Base-by-base conservation (phyloP, 2,888 invertebrate species). In the Drosophila colorata region DNA sequence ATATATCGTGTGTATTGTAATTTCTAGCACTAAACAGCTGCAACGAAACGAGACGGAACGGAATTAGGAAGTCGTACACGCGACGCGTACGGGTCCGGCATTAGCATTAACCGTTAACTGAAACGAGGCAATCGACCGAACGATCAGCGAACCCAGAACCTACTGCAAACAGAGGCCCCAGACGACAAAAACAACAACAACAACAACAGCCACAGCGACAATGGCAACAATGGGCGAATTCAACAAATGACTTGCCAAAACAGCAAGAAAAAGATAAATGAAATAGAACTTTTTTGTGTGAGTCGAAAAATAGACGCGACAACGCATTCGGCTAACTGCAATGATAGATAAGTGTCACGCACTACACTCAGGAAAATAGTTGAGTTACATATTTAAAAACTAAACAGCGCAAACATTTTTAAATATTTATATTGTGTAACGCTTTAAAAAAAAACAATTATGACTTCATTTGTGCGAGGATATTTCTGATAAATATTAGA, bases 61-160 rank as follows among this genome's bases (percentile, higher is more conserved):
- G 56, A 56, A 68, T 57, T 66, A 66, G 69, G 74, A 76, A 77
- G 78, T 74, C 48, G n/a, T 13, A 70, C 73, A 72, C 69, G 64
- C 69, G 67, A 67, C 82, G 72, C 85, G 74, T 75, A 79, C 69
- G 77, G 74, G 69, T 33, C 16, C 67, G 77, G 74, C 77, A 86
- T 84, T 81, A 74, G 78, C 80, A 80, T 80, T 79, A 80, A 83
- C 73, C 74, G 84, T 73, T 72, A 84, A 89, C 88, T 89, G 74
- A 83, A 76, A 69, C 70, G 73, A 66, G 70, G 69, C 64, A 61
- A 69, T 55, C 67, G 74, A 82, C 72, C 69, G 65, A 46, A 48
- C 74, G 75, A 78, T 60, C 72, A 75, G 72, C 76, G 72, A 69
- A 73, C 73, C 59, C 41, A 73, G 38, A 46, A 38, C 9, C 38